Evolutionary conservation across 2,888 invertebrate species (phyloP).

Genomic region (Mantis religiosa): DNA sequence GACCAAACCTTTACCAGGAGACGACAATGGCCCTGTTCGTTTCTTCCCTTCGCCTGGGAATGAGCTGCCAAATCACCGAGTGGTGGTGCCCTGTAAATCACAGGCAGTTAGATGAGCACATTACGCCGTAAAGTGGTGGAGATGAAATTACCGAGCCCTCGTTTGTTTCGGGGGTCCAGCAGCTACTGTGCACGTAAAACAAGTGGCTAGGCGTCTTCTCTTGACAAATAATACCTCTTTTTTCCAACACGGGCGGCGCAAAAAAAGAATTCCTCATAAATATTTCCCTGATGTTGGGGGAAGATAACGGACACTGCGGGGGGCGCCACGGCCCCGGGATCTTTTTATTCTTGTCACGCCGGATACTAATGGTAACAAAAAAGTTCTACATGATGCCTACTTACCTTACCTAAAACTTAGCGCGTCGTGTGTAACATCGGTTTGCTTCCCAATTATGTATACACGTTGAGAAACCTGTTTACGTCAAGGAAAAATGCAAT

Average conservation of each 20-base stretch:
- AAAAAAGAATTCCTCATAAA: conserved; percentile 7
- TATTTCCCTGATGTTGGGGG: neutral
- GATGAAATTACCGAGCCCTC: neutral
- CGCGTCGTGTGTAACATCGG: neutral
- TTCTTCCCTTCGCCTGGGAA: too few species aligned
- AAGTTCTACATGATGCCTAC: neutral
- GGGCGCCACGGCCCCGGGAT: neutral
- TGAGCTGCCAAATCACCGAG: neutral
- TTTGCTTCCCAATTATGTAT: too few species aligned
- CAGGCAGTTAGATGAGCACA: neutral
- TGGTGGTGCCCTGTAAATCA: neutral
- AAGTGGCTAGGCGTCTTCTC: neutral
- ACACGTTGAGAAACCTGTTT: too few species aligned
- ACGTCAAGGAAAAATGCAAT: too few species aligned
- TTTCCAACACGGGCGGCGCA: neutral
- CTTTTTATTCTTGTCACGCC: neutral
- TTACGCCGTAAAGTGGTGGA: neutral
- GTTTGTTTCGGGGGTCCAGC: neutral
- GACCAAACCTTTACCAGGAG: too few species aligned
- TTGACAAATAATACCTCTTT: conserved; percentile 9
- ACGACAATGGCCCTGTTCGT: too few species aligned
- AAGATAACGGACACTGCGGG: neutral
- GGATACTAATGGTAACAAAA: neutral
- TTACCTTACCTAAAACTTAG: neutral
- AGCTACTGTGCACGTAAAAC: neutral